phyloP scores from a whole-genome alignment of 2,888 invertebrate species.

The Catocala nupta region DNA sequence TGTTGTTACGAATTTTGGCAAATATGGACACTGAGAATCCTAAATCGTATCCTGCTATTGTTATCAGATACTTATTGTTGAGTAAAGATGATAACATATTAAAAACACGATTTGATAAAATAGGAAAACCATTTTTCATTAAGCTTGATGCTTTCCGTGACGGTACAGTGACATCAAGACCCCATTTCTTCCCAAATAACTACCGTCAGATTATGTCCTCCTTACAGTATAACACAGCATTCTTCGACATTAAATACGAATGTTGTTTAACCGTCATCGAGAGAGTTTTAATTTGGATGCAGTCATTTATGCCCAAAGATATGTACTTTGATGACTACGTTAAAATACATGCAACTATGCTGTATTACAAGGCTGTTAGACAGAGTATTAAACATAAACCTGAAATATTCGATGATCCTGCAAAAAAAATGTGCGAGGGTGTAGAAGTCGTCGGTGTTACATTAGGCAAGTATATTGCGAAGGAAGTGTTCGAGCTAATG shows the following conservation, averaged over 20 bases:
- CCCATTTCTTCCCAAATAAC: too few species aligned
- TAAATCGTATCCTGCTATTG: conserved; percentile 52
- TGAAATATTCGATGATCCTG: conserved; percentile 26
- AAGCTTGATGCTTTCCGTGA: conserved; percentile 34
- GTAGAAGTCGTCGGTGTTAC: too few species aligned
- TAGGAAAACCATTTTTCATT: conserved; percentile 58
- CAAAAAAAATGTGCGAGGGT: too few species aligned
- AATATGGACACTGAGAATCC: conserved; percentile 30
- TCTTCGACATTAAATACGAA: too few species aligned
- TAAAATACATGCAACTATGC: conserved; percentile 62
- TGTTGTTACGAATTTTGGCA: conserved; percentile 31
- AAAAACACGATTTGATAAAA: conserved; percentile 44
- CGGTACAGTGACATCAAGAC: conserved; percentile 21
- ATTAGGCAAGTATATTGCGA: too few species aligned
- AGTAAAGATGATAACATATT: conserved; percentile 55
- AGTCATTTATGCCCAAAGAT: too few species aligned
- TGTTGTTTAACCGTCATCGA: too few species aligned
- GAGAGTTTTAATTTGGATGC: too few species aligned
- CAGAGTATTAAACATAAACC: conserved; percentile 54
- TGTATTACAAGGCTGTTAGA: conserved; percentile 64
- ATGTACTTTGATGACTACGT: conserved; percentile 52
- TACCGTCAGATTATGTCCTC: too few species aligned
- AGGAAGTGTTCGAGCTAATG: too few species aligned
- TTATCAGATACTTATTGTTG: conserved; percentile 62
- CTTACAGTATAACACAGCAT: too few species aligned